Base-by-base conservation (phyloP, 2,113 vertebrate genomes). In the Anseranas semipalmata region DNA sequence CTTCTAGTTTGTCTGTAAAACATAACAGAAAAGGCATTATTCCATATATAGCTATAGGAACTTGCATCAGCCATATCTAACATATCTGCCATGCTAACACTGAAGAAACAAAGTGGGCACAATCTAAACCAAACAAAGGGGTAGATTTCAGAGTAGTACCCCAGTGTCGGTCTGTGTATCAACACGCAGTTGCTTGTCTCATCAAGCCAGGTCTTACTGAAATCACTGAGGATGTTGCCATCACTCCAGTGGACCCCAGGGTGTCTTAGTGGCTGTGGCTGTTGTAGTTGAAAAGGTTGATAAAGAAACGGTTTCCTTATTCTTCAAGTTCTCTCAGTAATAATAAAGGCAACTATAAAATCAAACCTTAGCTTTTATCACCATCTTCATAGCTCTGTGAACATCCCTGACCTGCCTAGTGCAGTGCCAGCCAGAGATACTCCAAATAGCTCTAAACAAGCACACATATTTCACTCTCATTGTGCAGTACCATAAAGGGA, bases 361-460 rank as follows among this genome's bases (percentile, higher is more conserved):
- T 60, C 27, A 84, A 86, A 52, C 55, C 35, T 71, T 83, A 50
- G 22, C 18, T 95, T 93, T 93, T 96, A 92, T 68, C 53, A 65
- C 60, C 15, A 16, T 45, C 52, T 75, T 82, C 65, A 67, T 37
- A 81, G 12, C 48, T 83, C 78, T 33, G 16, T 53, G 80, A 87
- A 37, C 46, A 81, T 75, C 73, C 76, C 83, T 90, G 89, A 63
- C n/a, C 33, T 67, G 56, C 33, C 68, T 71, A 27, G 65, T 43
- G 17, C 46, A 52, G 9, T 21, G 41, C 11, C 65, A 81, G 28
- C 15, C 59, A 80, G 41, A 90, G 55, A 21, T 46, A 50, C 10
- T 84, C 59, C 79, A 89, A 95, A 81, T 32, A 84, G 55, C 41
- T 77, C 83, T 89, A 81, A 95, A 93, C 32, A 77, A 86, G 73